Conservation (phyloP, 2,888 invertebrate genomes). For the Diachrysia chrysitis region DNA sequence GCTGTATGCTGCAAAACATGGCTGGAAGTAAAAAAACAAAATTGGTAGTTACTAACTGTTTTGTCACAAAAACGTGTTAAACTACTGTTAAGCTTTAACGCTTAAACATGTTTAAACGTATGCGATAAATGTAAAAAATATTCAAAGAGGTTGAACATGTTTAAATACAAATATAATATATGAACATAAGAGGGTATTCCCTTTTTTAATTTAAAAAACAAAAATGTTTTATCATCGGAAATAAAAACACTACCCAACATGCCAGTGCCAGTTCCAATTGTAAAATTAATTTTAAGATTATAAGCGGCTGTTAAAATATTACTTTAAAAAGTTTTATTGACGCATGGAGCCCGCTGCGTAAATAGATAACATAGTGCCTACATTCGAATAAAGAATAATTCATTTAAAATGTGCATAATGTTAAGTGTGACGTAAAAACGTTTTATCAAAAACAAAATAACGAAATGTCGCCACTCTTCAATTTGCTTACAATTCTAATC, state of each 20-base stretch:
- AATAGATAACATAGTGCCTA: conserved; percentile 1
- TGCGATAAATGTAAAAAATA: no score
- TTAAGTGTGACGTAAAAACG: conserved; percentile 9
- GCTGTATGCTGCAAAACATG: not conserved
- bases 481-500: conserved; percentile 28
- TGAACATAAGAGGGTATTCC: no score
- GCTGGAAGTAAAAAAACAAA: not conserved
- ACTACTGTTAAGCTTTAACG: no score
- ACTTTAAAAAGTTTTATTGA: not conserved
- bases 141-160: not conserved
- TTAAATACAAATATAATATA: not conserved
- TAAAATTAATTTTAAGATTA: not conserved
- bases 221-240: not conserved
- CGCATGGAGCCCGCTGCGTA: not conserved
- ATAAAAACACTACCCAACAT: not conserved
- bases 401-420: conserved; percentile 4
- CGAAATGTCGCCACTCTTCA: conserved; percentile 6
- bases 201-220: not conserved
- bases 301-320: not conserved
- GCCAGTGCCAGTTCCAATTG: not conserved
- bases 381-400: conserved; percentile 1
- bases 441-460: conserved; percentile 6
- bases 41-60: not conserved
- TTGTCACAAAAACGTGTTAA: no score
- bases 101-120: no score